Evolutionary conservation across 1,140 invertebrate species (phyloP), one percentile per base, ranked within the genome.

Genomic region (Halesus radiatus): DNA sequence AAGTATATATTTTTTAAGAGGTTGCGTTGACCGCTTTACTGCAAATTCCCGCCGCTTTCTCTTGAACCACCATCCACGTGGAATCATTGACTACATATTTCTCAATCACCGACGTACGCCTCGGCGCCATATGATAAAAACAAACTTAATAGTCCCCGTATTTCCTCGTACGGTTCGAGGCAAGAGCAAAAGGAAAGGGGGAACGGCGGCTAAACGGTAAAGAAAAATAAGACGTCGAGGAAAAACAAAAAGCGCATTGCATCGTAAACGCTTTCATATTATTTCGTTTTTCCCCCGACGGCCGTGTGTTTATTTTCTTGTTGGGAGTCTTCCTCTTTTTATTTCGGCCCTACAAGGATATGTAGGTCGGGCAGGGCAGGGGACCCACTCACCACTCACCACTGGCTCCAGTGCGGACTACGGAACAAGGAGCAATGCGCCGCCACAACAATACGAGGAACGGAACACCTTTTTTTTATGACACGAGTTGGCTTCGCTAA

Each of bases 271-370:
- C 68, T 78, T 66, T 77, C 80, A 54, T 54, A 74, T 79, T 75
- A 79, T 79, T 79, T 82, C 66, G 77, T 82, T 82, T 81, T 82
- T 82, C 81, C 81, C 81, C 23, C 45, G n/a, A 29, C 26, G 29
- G 53, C 54, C 32, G 56, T 23, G 76, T 37, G 76, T 73, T 81
- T 78, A 66, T 74, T 78, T 77, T 81, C 70, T 53, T 58, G 58
- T 72, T 70, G 16, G 58, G 68, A 66, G 56, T 56, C 66, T 0
- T 23, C 29, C 72, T 79, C 78, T 79, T 79, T 79, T 79, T 79
- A 74, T 53, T 62, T 20, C 78, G 66, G 29, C 78, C 78, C 37
- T 79, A 79, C 53, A 79, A 26, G 78, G 78, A 29, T 79, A 79
- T 79, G 58, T 79, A 70, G 78, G 78, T 79, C 78, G 78, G 75